A percentile compares a stretch with the other conserved stretches of the same genome.
phyloP scores from a whole-genome alignment of 2,797 vertebrate genomes.

The Taenioides sp. region DNA sequence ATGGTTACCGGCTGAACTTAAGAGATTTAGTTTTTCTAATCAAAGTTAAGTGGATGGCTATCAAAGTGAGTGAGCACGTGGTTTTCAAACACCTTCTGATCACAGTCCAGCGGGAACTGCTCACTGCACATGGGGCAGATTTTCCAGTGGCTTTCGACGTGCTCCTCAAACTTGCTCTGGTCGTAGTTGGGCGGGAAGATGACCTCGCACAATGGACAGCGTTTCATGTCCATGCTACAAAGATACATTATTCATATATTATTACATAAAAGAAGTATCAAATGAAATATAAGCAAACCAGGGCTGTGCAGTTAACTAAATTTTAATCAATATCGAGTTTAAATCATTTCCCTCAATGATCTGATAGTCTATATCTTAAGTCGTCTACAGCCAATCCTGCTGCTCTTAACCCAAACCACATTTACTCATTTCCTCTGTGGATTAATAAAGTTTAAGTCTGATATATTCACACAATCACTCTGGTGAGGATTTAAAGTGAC shows the following conservation, averaged over 20 bases:
- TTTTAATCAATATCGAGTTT: too few species aligned
- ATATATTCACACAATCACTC: not conserved
- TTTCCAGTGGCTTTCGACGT: slow-evolving; percentile 99
- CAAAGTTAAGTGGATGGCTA: slow-evolving; percentile 86
- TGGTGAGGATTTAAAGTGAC: not conserved
- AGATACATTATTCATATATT: not conserved
- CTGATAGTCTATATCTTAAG: too few species aligned
- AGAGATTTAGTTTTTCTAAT: slow-evolving; percentile 65
- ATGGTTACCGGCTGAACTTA: slow-evolving; percentile 39
- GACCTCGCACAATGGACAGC: slow-evolving; percentile 93
- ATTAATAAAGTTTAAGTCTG: not conserved
- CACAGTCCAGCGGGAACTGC: slow-evolving; percentile 95
- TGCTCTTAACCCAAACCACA: not conserved
- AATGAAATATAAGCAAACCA: slow-evolving; percentile 57
- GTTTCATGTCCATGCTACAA: slow-evolving; percentile 89
- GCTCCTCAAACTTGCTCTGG: slow-evolving; percentile 96
- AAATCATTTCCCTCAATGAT: too few species aligned
- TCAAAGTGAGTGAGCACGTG: slow-evolving; percentile 97
- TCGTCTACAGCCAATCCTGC: too few species aligned
- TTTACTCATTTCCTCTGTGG: not conserved
- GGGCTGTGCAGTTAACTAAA: slow-evolving; percentile 6
- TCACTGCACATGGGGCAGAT: slow-evolving; percentile 98
- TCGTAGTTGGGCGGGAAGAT: slow-evolving; percentile 98
- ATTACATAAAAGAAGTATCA: slow-evolving; percentile 23
- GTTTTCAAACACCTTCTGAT: slow-evolving; percentile 94